Evolutionary conservation across 53 echinoderm and acorn worm species (phyloP).

Genomic region (Echinarachnius parma): DNA sequence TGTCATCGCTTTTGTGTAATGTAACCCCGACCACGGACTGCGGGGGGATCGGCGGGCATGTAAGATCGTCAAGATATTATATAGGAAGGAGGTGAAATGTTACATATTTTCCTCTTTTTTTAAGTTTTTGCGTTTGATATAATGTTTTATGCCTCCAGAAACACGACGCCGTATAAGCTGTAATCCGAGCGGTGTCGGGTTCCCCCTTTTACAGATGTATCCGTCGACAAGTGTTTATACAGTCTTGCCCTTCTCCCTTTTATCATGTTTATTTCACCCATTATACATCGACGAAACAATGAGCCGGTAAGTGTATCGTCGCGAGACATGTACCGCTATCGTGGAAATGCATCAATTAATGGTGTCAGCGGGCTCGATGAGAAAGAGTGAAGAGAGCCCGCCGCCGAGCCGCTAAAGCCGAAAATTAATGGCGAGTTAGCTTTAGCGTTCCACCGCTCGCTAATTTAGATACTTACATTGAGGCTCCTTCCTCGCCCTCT

Average conservation of each 20-base stretch:
- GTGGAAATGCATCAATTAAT: slow-evolving; percentile 50
- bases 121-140: too few species aligned
- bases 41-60: too few species aligned
- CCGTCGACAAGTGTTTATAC: slow-evolving; percentile 51
- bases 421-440: slow-evolving; percentile 9
- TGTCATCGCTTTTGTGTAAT: too few species aligned
- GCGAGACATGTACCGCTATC: slow-evolving; percentile 39
- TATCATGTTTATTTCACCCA: slow-evolving; percentile 27
- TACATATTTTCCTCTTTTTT: too few species aligned
- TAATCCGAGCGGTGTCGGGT: slow-evolving; percentile 36
- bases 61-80: too few species aligned
- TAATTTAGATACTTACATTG: slow-evolving; percentile 27
- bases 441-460: slow-evolving; percentile 45
- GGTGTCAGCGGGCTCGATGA: too few species aligned
- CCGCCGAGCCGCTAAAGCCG: too few species aligned
- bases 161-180: slow-evolving; percentile 1
- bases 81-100: too few species aligned
- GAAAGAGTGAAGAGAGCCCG: too few species aligned
- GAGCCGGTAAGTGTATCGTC: slow-evolving; percentile 2
- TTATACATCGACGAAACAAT: slow-evolving; percentile 23
- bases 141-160: too few species aligned
- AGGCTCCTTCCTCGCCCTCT: neutral
- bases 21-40: too few species aligned
- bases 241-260: too few species aligned
- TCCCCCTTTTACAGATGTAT: slow-evolving; percentile 14